Base-by-base conservation (phyloP, 2,797 vertebrate species). In the Jordanella pulchra region DNA sequence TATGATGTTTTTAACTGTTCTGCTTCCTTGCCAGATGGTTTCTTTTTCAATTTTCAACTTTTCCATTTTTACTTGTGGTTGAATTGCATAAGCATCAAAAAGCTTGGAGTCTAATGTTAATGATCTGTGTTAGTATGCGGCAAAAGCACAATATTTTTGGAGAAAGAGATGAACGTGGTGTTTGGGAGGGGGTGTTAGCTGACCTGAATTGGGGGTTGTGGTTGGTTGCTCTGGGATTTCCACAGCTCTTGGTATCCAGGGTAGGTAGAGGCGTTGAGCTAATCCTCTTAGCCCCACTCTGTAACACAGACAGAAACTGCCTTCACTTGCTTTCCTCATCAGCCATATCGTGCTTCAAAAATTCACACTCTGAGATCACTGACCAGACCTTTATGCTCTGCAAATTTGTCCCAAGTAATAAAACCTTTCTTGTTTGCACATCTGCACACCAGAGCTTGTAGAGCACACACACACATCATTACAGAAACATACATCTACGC, bases 251-350 rank as follows among this genome's bases (percentile, higher is more conserved):
- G 84, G 80, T 89, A 90, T 89, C 89, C 89, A 84, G 90, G 89
- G 85, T 87, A 90, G 90, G 88, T 87, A 92, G 86, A 92, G 90
- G 91, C 89, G 81, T 94, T 91, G 75, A 80, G 84, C 81, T 94
- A 94, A 94, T 94, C 93, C 93, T 93, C 94, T 95, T 94, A 93
- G 87, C 90, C 87, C 89, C 88, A 91, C 92, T 92, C 85, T 90
- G 85, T 90, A 87, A 92, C 90, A 92, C 87, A 88, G 89, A 91
- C 90, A 86, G 77, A 93, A 85, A 86, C 75, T 35, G 86, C 74
- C 82, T 86, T 90, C 87, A 76, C 89, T 80, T 78, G 80, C 74
- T 81, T 61, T 82, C 81, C 86, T 83, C 85, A 91, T 91, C 84
- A 88, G 84, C 81, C 81, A 56, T 51, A 77, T 76, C 68, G 54